Conservation (phyloP, 1,140 invertebrate species). For the Drosophila orosa region DNA sequence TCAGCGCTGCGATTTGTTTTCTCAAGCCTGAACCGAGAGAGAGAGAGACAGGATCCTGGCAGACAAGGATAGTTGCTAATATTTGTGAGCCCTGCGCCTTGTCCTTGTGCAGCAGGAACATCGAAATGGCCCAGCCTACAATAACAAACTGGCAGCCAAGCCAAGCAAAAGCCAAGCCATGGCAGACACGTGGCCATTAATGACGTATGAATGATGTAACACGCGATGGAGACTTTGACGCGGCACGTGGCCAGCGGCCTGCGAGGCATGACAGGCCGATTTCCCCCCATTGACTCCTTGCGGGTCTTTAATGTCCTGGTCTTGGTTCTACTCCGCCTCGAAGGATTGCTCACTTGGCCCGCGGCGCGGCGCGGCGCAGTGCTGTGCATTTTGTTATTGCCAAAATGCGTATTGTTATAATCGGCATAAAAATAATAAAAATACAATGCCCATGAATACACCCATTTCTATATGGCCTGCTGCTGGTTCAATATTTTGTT, state of each 20-base stretch:
- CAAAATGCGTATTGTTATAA: constrained; percentile 71
- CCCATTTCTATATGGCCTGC: constrained; percentile 17
- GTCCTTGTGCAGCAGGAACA: constrained; percentile 62
- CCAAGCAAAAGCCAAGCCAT: background rate
- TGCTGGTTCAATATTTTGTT: constrained; percentile 53
- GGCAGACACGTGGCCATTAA: constrained; percentile 82
- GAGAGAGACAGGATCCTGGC: background rate
- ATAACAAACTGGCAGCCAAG: constrained; percentile 59
- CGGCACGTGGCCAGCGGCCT: constrained; percentile 75
- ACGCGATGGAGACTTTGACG: constrained; percentile 73
- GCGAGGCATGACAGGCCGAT: constrained; percentile 65
- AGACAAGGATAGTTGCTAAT: constrained; percentile 56
- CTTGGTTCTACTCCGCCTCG: constrained; percentile 4
- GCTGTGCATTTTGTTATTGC: constrained; percentile 45
- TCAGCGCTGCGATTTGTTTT: constrained; percentile 83
- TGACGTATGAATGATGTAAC: constrained; percentile 85
- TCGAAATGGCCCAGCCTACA: constrained; percentile 71
- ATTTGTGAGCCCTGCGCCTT: constrained; percentile 46
- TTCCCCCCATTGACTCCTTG: constrained; percentile 51
- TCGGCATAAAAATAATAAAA: constrained; percentile 59
- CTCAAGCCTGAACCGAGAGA: constrained; percentile 48
- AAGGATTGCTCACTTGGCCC: constrained; percentile 69
- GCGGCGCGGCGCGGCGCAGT: constrained; percentile 31
- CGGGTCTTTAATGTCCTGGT: constrained; percentile 66
- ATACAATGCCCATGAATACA: constrained; percentile 47